A percentile compares a stretch with the other conserved stretches of the same genome.
Conservation (phyloP, 2,888 invertebrate species). For the Rhorus exstirpatorius region DNA sequence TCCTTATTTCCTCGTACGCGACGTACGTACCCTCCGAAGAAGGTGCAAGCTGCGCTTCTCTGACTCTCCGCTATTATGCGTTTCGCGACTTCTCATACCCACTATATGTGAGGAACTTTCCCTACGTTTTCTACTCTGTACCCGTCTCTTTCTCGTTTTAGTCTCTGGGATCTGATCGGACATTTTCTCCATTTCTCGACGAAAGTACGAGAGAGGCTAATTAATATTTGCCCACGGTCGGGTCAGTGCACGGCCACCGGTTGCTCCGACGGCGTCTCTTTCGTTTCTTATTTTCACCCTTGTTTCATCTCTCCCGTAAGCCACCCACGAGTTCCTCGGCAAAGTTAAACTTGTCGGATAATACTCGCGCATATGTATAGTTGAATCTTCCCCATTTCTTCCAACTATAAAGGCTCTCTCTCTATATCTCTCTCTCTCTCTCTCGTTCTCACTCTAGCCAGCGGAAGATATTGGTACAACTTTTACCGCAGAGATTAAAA, state of each 20-base stretch:
- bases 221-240: slow-evolving; percentile 74
- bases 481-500: slow-evolving; percentile 61
- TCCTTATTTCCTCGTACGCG: slow-evolving; percentile 46
- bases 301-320: slow-evolving; percentile 35
- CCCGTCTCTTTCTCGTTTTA: background rate
- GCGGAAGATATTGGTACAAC: slow-evolving; percentile 57
- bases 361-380: slow-evolving; percentile 45
- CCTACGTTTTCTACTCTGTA: slow-evolving; percentile 25
- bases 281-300: slow-evolving; percentile 42
- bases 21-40: slow-evolving; percentile 46
- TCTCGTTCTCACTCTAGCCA: background rate
- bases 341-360: slow-evolving; percentile 62
- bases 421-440: background rate
- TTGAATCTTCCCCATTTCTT: slow-evolving; percentile 11
- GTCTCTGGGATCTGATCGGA: background rate
- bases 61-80: slow-evolving; percentile 23
- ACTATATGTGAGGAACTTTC: slow-evolving; percentile 48
- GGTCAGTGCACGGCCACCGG: slow-evolving; percentile 72
- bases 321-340: slow-evolving; percentile 22
- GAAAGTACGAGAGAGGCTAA: slow-evolving; percentile 66
- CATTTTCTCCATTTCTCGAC: slow-evolving; percentile 54
- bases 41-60: slow-evolving; percentile 54
- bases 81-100: slow-evolving; percentile 36
- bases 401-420: background rate
- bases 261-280: slow-evolving; percentile 68